Conservation (phyloP, 2,113 vertebrate species). For the Stigmatopora argus region DNA sequence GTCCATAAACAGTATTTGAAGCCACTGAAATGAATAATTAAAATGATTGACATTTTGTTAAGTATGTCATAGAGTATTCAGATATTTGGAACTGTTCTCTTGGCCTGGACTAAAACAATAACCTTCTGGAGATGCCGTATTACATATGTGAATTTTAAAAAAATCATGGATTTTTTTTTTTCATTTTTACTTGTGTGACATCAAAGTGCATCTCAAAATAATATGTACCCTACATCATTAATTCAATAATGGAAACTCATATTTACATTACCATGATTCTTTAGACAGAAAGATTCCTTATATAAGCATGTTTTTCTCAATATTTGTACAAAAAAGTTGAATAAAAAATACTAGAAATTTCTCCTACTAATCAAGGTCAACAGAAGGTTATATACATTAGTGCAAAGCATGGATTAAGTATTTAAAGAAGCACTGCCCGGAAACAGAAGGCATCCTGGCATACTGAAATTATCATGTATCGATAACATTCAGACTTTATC, state of each 20-base stretch:
- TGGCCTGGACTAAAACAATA: neutral
- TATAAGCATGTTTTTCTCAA: neutral
- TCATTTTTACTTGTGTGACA: neutral
- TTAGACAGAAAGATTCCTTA: neutral
- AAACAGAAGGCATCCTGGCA: neutral
- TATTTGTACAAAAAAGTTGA: neutral
- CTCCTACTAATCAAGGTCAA: neutral
- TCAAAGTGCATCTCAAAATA: neutral
- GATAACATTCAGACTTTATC: constrained; percentile 2
- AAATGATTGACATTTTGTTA: neutral
- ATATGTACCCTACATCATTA: neutral
- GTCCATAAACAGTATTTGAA: neutral
- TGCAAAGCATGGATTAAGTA: neutral
- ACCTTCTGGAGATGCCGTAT: too few species aligned
- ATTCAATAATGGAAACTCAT: neutral
- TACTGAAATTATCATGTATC: neutral
- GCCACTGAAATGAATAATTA: neutral
- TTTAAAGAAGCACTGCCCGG: neutral
- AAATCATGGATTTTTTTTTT: too few species aligned
- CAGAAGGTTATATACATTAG: neutral
- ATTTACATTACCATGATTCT: neutral
- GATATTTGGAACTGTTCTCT: neutral
- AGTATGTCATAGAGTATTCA: neutral
- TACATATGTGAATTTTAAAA: too few species aligned
- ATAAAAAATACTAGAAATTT: neutral